Conservation (phyloP, 2,888 invertebrate genomes). For the Amiota communis region DNA sequence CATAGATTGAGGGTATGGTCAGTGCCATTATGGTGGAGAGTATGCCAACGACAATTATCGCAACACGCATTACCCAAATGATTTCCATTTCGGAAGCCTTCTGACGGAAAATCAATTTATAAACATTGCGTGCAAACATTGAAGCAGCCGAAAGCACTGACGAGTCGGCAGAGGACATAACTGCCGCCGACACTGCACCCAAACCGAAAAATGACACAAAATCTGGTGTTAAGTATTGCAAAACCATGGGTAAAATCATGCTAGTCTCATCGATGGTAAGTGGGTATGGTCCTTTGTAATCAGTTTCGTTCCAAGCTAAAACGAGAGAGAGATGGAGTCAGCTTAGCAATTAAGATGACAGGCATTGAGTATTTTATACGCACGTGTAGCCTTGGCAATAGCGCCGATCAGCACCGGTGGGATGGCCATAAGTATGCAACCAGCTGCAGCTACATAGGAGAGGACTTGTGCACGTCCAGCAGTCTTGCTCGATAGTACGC, state of each 20-base stretch:
- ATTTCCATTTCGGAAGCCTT: constrained; percentile 98
- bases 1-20: constrained; percentile 97
- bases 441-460: constrained; percentile 96
- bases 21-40: constrained; percentile 96
- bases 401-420: constrained; percentile 98
- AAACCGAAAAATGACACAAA: constrained; percentile 98
- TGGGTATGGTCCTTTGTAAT: constrained; percentile 84
- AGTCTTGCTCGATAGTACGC: constrained; percentile 96
- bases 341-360: background rate
- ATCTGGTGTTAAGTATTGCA: constrained; percentile 96
- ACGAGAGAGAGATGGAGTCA: background rate
- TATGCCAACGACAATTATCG: constrained; percentile 93
- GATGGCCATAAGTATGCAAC: constrained; percentile 97
- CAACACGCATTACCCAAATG: constrained; percentile 94
- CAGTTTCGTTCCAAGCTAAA: constrained; percentile 96
- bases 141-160: constrained; percentile 98
- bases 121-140: constrained; percentile 99
- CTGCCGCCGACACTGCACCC: constrained; percentile 98
- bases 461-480: constrained; percentile 93
- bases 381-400: constrained; percentile 95
- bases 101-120: constrained; percentile 96
- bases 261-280: constrained; percentile 86
- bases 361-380: constrained; percentile 58
- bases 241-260: constrained; percentile 96
- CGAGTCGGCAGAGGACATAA: constrained; percentile 99